These are phyloP conservation scores for Parapsyche elsis DNA, from an alignment of 1,140 invertebrate species.

Conservation along the genomic window DNA sequence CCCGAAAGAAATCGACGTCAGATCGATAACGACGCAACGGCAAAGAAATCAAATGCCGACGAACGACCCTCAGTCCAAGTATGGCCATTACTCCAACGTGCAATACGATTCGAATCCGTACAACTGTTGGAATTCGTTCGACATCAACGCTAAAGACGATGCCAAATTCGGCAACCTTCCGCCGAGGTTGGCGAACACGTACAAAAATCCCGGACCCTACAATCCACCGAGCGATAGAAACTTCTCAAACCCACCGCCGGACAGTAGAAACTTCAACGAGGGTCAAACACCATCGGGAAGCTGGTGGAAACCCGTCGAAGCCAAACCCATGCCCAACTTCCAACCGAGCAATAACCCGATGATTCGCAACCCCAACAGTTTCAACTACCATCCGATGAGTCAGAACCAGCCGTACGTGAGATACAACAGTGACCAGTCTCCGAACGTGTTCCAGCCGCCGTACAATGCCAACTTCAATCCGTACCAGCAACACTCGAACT, in stretches of 20 bases:
- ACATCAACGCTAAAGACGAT: constrained; percentile 39
- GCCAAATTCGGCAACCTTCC: constrained; percentile 58
- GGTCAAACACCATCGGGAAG: not conserved
- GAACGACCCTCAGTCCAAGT: not conserved
- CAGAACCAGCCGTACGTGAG: not conserved
- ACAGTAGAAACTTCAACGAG: not conserved
- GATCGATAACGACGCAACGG: constrained; percentile 64
- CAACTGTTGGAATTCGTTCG: constrained; percentile 44
- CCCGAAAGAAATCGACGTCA: constrained; percentile 66
- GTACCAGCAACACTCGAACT: not conserved
- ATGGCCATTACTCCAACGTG: constrained; percentile 15
- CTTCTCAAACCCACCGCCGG: not conserved
- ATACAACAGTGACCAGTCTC: not conserved
- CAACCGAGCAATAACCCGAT: not conserved
- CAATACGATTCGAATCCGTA: constrained; percentile 44
- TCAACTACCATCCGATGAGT: not conserved
- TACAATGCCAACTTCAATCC: not conserved
- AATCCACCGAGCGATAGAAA: not conserved
- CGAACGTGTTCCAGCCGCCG: not conserved
- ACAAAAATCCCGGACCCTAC: constrained; percentile 35
- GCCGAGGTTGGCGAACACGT: constrained; percentile 59
- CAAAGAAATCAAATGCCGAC: constrained; percentile 56
- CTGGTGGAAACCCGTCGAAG: constrained; percentile 13
- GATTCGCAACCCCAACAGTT: not conserved
- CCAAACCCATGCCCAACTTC: constrained; percentile 11